Conservation (phyloP, 2,888 invertebrate genomes). For the Colostygia pectinataria region DNA sequence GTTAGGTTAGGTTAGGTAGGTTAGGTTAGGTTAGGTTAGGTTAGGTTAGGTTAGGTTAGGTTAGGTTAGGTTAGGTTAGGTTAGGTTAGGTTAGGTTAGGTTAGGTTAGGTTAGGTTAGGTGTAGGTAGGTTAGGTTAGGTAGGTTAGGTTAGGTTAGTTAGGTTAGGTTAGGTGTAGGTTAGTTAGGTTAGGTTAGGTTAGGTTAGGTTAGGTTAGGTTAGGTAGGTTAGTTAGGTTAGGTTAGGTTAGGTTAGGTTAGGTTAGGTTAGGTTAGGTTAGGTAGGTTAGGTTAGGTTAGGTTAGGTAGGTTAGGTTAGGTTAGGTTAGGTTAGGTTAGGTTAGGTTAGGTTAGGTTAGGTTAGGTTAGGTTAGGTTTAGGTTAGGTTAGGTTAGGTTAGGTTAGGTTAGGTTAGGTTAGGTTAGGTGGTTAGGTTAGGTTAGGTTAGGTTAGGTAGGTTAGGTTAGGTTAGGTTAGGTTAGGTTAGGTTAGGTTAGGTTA, state of each 20-base stretch:
- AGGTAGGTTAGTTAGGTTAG: neutral
- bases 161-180: neutral
- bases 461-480: neutral
- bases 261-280: conserved; percentile 2
- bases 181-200: neutral
- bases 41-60: conserved; percentile 2
- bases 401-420: neutral
- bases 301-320: no score
- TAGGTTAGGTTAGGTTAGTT: no score
- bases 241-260: conserved; percentile 2
- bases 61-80: conserved; percentile 1
- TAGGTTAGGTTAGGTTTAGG: conserved; percentile 1
- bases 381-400: conserved; percentile 1
- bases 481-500: neutral
- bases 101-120: conserved; percentile 1
- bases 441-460: no score
- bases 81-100: conserved; percentile 1
- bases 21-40: no score
- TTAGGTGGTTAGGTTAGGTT: no score
- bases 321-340: conserved; percentile 1
- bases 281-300: no score
- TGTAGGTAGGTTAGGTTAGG: no score
- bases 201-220: conserved; percentile 1
- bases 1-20: conserved; percentile 1
- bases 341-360: neutral